Evolutionary conservation across 2,888 invertebrate species (phyloP), one percentile per base, ranked within the genome.

Genomic region (Rutpela maculata): DNA sequence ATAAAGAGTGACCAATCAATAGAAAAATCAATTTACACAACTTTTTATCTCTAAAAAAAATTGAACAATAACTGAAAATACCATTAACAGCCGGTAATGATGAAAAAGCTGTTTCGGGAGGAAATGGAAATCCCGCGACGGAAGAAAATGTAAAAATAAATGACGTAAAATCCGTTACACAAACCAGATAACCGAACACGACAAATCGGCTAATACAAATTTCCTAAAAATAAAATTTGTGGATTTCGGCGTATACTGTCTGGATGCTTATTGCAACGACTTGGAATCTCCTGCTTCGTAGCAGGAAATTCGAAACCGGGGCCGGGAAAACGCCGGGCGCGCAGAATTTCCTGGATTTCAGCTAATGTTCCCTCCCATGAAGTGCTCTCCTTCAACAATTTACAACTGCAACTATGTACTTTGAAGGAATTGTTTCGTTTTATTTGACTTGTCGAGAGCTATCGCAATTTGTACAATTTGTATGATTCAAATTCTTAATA

Each of bases 201-300:
- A 85, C 86, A 86, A 86, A 86, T 86, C 86, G 82, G 80, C 84
- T 86, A 86, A 86, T 85, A 85, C 83, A 85, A 86, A 86, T 86
- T 86, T 86, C 86, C 86, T 86, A 81, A 80, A 84, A 85, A 84
- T 83, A 85, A 85, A 86, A 84, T 86, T 84, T 80, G 78, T 80
- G 82, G 82, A 77, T 78, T 76, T 76, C 57, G 22, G 31, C 18
- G 60, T 31, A 18, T 43, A 68, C 75, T 26, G 68, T 11, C 77
- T 22, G 60, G 66, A 22, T 63, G 63, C 72, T 63, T 22, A 62
- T 35, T 63, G 19, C 63, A 26, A 63, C 72, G 63, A 50, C 43
- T 43, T 67, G 43, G 62, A 59, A 60, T 17, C 70, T 60, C 35
- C 60, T 26, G 57, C 17, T 57, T 56, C 60, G 59, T 35, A 60